These are phyloP conservation scores for Pelodiscus sinensis DNA, from an alignment of 2,113 vertebrate genomes.

Conservation along the genomic window DNA sequence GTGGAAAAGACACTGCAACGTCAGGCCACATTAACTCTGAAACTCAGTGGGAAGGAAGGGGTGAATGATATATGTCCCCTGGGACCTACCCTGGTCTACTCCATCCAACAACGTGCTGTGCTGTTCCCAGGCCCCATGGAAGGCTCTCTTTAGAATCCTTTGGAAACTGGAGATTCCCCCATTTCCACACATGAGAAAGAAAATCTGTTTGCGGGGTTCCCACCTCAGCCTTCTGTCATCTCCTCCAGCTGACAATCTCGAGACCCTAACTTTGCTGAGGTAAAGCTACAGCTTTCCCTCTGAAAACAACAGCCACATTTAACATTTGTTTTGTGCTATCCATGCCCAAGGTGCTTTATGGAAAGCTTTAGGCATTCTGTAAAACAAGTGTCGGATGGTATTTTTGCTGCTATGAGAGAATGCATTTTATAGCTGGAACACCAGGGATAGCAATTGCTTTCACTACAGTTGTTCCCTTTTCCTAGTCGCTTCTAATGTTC, in stretches of 20 bases:
- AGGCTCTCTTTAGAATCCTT: not conserved
- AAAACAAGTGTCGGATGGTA: not conserved
- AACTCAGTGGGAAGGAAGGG: not conserved
- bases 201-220: not conserved
- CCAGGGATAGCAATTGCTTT: not conserved
- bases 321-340: not conserved
- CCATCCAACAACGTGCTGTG: not conserved
- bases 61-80: not conserved
- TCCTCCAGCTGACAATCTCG: not conserved
- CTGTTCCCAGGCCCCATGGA: not conserved
- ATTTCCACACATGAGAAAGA: accelerated
- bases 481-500: not conserved
- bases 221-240: not conserved
- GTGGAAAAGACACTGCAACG: not conserved
- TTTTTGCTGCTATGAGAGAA: not conserved
- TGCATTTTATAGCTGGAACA: not conserved
- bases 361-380: not conserved
- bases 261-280: not conserved
- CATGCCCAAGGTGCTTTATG: not conserved
- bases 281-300: not conserved
- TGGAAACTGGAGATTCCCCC: not conserved
- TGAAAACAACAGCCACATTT: not conserved
- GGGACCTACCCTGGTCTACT: not conserved
- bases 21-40: not conserved
- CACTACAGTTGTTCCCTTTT: not conserved